Base-by-base conservation (phyloP, 2,888 invertebrate genomes). In the Helicoverpa assulta region DNA sequence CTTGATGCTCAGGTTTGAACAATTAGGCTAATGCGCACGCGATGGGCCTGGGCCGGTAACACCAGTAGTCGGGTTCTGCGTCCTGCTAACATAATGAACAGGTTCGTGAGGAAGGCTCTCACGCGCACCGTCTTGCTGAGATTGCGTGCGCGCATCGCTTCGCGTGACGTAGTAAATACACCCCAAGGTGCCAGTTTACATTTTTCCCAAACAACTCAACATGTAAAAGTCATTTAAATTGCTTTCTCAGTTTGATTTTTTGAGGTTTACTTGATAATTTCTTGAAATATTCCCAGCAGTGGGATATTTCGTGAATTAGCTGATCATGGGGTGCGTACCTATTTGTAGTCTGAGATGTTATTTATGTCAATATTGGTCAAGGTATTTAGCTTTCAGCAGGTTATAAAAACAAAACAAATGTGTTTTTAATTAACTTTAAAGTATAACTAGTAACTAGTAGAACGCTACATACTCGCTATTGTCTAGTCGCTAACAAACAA, bases 1-100 rank as follows among this genome's bases (percentile, higher is more conserved):
- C 90, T 92, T 87, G 89, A 90, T 89, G 89, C 86, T 85, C 87
- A 85, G 88, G 90, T 92, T 93, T 93, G 91, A 88, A 91, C 90
- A 92, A 95, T 95, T 93, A 94, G 91, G 90, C 83, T 90, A 88
- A 92, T 92, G 88, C 85, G 89, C 93, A 93, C 92, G 93, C 92
- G 75, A 93, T 89, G 86, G 73, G 77, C 64, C 65, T 55, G 81
- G 85, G 83, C 91, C 88, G 82, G 93, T 86, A 94, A 94, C 89
- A 95, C 95, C 93, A 93, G 95, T 95, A 93, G 95, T 91, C 83
- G 75, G 82, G 85, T 90, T 90, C 89, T 85, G 86, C 86, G 62
- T 86, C 89, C 89, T 91, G 91, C 91, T 90, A 92, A 76, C 71
- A 86, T 95, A 95, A 95, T 95, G 86, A 93, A 67, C 77, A 89